Evolutionary conservation across 2,113 vertebrate species (phyloP), one percentile per base, ranked within the genome.

Genomic region (Trematomus loennbergii): DNA sequence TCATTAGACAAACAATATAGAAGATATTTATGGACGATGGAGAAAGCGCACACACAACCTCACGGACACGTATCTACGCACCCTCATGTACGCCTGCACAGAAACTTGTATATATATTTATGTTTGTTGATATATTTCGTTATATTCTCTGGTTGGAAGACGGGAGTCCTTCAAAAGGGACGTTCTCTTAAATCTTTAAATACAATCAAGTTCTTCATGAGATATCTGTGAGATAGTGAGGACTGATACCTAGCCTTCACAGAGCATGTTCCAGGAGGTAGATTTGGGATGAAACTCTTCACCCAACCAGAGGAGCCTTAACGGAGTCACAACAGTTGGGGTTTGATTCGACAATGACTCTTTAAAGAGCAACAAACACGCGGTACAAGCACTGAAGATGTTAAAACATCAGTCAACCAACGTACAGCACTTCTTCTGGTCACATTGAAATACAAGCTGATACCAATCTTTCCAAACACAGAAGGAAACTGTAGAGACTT

Each of bases 51-150:
- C 80, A 62, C 82, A 81, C 84, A 69, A 66, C 64, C 80, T 81
- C 87, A 84, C 75, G 33, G 83, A 85, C 86, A 79, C 75, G 68
- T 74, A 83, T 83, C 63, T 69, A 81, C 66, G 75, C 85, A 71
- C 79, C 50, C 72, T 88, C 82, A 87, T 81, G 74, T 89, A 88
- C 71, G 89, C 86, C 88, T 89, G 91, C 92, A 90, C 90, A 92
- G 67, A 87, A 78, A 84, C 88, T 63, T 94, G 94, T 95, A 95
- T 52, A 95, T 95, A 95, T 95, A 95, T 95, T 95, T 94, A 95
- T 95, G 92, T 94, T 91, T 89, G 85, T 90, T 89, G 81, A 90
- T 88, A 80, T 87, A 65, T 79, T 90, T 90, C 73, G 29, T 90
- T 89, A 87, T 89, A 84, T 84, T 77, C 63, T 82, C 40, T 66